Evolutionary conservation across 2,113 vertebrate genomes (phyloP).

Genomic region (Mesitornis unicolor): DNA sequence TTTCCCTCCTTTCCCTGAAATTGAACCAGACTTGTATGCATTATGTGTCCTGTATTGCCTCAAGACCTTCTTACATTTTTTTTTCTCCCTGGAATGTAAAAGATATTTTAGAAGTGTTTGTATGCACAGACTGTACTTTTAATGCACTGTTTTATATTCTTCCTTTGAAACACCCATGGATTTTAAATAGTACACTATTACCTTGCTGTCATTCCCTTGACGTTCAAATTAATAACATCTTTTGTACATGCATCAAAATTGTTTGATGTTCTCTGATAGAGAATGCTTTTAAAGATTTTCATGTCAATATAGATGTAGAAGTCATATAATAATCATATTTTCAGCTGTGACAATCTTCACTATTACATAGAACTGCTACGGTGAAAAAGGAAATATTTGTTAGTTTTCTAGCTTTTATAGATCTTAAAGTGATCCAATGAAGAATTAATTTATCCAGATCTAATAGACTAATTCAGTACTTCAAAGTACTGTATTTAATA

Average conservation of each 20-base stretch:
- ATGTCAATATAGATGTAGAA: background rate
- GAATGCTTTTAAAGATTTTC: background rate
- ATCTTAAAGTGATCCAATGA: background rate
- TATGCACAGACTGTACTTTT: background rate
- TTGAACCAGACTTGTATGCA: background rate
- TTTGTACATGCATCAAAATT: background rate
- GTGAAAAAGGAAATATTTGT: background rate
- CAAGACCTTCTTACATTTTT: background rate
- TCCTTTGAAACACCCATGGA: background rate
- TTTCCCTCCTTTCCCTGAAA: background rate
- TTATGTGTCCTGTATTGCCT: background rate
- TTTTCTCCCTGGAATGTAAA: background rate
- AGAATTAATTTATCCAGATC: conserved; percentile 19
- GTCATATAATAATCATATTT: background rate
- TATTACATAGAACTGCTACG: background rate
- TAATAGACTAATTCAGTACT: conserved; percentile 32
- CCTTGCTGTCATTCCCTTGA: background rate
- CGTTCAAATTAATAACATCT: conserved; percentile 11
- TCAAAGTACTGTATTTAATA: conserved; percentile 32
- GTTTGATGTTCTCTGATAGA: background rate
- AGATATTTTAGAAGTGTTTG: background rate
- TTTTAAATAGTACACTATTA: conserved; percentile 1
- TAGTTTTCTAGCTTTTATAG: background rate
- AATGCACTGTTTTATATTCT: background rate
- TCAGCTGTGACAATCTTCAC: background rate